Evolutionary conservation across 2,797 vertebrate species (phyloP), one percentile per base, ranked within the genome.

Genomic region (Galaxias olidus): DNA sequence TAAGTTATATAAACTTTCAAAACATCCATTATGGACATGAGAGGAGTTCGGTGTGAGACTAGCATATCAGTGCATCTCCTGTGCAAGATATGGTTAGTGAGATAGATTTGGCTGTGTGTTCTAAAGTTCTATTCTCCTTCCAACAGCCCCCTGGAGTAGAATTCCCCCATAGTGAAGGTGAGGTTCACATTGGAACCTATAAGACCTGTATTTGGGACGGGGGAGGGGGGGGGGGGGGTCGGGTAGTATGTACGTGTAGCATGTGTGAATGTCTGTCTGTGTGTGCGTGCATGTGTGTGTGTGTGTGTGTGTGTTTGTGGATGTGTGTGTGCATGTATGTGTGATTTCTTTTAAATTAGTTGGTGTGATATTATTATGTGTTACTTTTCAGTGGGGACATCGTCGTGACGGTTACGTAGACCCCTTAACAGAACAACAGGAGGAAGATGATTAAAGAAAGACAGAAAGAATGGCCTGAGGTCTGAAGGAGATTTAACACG

Each of bases 381-480:
- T 1, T 60, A 66, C 11, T 73, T 45, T 63, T 7, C 58, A 88
- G 76, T 72, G 50, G 73, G 53, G 75, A 82, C 46, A 44, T 80
- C 71, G 69, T 51, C 41, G 52, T 68, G 67, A 66, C 68, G 45
- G 50, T 65, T 59, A 57, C 80, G 63, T 73, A 73, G 75, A 77
- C 69, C 58, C 40, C 40, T 14, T 41, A 57, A 52, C 8, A 63
- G 54, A 63, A 68, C 56, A 62, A 74, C 8, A 44, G 17, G 20
- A 77, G 44, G 56, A 67, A 14, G 53, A 68, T 1, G 4, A 73
- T 42, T 15, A 57, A 40, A 70, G 44, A 70, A 10, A 18, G 19
- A 61, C 61, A 54, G 20, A 44, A 55, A 43, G 51, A 18, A 8
- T 66, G 63, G 52, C 8, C 1, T 59, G 57, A 20, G 15, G 10